Percentiles rank a stretch among this genome's conserved stretches.
These are phyloP conservation scores for Apamea anceps DNA, from an alignment of 2,888 invertebrate genomes.

Conservation along the genomic window DNA sequence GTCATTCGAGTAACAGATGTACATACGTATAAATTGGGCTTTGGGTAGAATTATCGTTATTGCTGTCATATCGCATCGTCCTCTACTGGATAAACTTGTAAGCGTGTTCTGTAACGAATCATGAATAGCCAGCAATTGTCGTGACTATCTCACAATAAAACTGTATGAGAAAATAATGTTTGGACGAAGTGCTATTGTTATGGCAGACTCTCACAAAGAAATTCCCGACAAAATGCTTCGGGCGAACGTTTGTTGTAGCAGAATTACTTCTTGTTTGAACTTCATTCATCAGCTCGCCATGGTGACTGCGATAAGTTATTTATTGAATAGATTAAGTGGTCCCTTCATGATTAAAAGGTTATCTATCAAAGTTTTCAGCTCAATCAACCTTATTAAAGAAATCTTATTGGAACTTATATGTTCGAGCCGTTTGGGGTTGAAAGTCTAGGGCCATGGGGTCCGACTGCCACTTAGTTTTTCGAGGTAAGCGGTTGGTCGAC, in stretches of 20 bases:
- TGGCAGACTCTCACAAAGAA: slow-evolving; percentile 73
- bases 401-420: not conserved
- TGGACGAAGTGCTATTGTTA: slow-evolving; percentile 81
- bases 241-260: slow-evolving; percentile 71
- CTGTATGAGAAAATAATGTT: slow-evolving; percentile 81
- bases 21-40: slow-evolving; percentile 58
- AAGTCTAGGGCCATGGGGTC: not conserved
- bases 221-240: slow-evolving; percentile 74
- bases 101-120: slow-evolving; percentile 73
- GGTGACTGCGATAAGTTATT: slow-evolving; percentile 54
- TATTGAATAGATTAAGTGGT: slow-evolving; percentile 8
- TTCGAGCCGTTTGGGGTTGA: not conserved
- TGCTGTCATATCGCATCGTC: slow-evolving; percentile 45
- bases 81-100: slow-evolving; percentile 65
- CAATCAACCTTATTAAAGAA: not conserved
- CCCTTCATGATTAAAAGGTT: not conserved
- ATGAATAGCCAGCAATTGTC: slow-evolving; percentile 79
- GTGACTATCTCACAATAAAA: slow-evolving; percentile 74
- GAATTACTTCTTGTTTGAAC: slow-evolving; percentile 74
- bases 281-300: slow-evolving; percentile 58
- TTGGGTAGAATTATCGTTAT: slow-evolving; percentile 61
- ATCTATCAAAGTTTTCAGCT: slow-evolving; percentile 5
- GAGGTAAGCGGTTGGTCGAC: not conserved
- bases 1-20: slow-evolving; percentile 56
- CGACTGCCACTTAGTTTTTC: not conserved